Evolutionary conservation across 2,888 invertebrate genomes (phyloP).

Genomic region (Ochlodes sylvanus): DNA sequence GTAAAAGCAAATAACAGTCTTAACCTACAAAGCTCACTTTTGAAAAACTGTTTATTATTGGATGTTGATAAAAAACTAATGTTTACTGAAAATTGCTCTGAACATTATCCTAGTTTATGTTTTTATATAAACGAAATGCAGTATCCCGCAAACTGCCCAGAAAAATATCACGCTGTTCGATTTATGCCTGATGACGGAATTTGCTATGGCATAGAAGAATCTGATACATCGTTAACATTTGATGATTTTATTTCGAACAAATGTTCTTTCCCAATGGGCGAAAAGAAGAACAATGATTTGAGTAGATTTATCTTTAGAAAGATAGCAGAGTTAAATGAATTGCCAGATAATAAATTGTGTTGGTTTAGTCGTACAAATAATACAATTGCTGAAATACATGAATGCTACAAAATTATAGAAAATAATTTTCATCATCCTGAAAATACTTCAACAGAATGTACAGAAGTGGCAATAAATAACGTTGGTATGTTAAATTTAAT

Average conservation of each 20-base stretch:
- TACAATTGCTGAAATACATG: background rate
- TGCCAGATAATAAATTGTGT: slow-evolving; percentile 63
- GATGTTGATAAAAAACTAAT: slow-evolving; percentile 58
- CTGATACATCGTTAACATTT: slow-evolving; percentile 56
- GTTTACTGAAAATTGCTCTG: slow-evolving; percentile 61
- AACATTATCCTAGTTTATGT: slow-evolving; percentile 68
- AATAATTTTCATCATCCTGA: background rate
- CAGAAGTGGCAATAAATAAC: slow-evolving; percentile 64
- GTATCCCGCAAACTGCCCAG: slow-evolving; percentile 66
- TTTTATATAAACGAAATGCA: slow-evolving; percentile 68
- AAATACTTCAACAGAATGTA: slow-evolving; percentile 45
- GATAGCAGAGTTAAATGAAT: slow-evolving; percentile 56
- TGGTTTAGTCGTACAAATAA: slow-evolving; percentile 56
- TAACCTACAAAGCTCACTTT: slow-evolving; percentile 49
- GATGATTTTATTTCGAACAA: slow-evolving; percentile 56
- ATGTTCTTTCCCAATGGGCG: slow-evolving; percentile 64
- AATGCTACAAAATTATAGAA: background rate
- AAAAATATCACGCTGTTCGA: slow-evolving; percentile 67
- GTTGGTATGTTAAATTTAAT: slow-evolving; percentile 58
- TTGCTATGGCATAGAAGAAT: slow-evolving; percentile 70
- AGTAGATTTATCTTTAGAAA: slow-evolving; percentile 67
- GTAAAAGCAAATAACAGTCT: slow-evolving; percentile 53
- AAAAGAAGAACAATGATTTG: slow-evolving; percentile 50
- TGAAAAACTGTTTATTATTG: slow-evolving; percentile 67
- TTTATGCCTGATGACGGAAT: slow-evolving; percentile 64